Conservation (phyloP, 2,797 vertebrate genomes). For the Myotis findleyi region DNA sequence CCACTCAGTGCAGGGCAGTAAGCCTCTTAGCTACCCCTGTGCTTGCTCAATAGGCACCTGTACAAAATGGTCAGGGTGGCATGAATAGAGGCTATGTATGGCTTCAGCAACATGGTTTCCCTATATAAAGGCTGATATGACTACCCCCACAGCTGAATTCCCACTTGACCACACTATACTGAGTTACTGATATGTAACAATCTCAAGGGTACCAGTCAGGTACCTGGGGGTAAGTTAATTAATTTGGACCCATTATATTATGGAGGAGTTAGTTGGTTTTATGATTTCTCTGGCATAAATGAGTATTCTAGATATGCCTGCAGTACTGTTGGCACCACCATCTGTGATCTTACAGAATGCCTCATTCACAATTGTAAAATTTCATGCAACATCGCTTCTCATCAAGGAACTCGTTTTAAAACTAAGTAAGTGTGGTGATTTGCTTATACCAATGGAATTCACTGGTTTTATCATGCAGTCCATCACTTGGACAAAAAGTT, state of each 20-base stretch:
- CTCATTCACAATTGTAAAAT: not conserved
- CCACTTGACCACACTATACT: not conserved
- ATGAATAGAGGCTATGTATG: not conserved
- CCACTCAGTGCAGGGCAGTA: not conserved
- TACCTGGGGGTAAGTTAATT: not conserved
- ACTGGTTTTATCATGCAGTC: constrained; percentile 3
- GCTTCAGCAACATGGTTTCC: not conserved
- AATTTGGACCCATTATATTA: constrained; percentile 16
- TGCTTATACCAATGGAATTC: not conserved
- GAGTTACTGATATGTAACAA: not conserved
- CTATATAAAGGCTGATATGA: not conserved
- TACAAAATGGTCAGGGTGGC: not conserved
- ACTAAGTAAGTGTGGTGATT: not conserved
- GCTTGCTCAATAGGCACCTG: not conserved
- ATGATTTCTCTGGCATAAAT: constrained; percentile 13
- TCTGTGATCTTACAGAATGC: constrained; percentile 3
- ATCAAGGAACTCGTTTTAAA: constrained; percentile 31
- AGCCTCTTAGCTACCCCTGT: not conserved
- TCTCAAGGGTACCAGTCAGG: not conserved
- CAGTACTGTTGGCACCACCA: not conserved
- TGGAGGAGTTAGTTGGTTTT: constrained; percentile 17
- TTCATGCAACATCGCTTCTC: not conserved
- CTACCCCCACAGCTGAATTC: not conserved
- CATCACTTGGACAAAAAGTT: not conserved
- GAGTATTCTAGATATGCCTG: not conserved